Evolutionary conservation across 1,140 invertebrate genomes (phyloP).

Genomic region (Planococcus citri): DNA sequence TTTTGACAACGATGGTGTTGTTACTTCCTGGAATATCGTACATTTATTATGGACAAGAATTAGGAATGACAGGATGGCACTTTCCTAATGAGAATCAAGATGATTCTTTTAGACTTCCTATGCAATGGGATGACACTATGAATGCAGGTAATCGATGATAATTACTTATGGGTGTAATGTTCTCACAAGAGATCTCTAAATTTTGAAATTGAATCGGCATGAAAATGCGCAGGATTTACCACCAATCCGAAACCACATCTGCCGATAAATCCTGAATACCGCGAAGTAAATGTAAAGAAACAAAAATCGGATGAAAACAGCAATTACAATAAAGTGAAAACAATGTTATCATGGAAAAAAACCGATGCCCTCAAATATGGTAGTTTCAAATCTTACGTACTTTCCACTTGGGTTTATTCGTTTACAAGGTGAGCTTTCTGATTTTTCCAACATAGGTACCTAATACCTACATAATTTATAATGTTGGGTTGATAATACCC

Average conservation of each 20-base stretch:
- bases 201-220: not conserved
- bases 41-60: constrained; percentile 65
- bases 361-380: constrained; percentile 23
- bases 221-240: not conserved
- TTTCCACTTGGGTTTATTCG: constrained; percentile 13
- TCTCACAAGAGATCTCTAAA: not conserved
- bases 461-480: too few species aligned
- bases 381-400: constrained; percentile 9
- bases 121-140: constrained; percentile 50
- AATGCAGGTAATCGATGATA: constrained; percentile 43
- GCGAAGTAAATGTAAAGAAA: constrained; percentile 37
- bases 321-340: constrained; percentile 22
- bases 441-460: too few species aligned
- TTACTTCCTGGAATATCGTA: constrained; percentile 59
- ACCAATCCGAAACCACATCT: constrained; percentile 46
- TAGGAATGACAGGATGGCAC: constrained; percentile 48
- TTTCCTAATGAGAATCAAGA: constrained; percentile 34
- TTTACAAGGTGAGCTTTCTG: constrained; percentile 11
- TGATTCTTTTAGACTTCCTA: constrained; percentile 57
- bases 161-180: not conserved
- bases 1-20: constrained; percentile 57
- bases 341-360: constrained; percentile 9
- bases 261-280: constrained; percentile 44
- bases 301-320: constrained; percentile 20
- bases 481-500: too few species aligned